Conservation (phyloP, 2,888 invertebrate species). For the Chrysopilus asiliformis region DNA sequence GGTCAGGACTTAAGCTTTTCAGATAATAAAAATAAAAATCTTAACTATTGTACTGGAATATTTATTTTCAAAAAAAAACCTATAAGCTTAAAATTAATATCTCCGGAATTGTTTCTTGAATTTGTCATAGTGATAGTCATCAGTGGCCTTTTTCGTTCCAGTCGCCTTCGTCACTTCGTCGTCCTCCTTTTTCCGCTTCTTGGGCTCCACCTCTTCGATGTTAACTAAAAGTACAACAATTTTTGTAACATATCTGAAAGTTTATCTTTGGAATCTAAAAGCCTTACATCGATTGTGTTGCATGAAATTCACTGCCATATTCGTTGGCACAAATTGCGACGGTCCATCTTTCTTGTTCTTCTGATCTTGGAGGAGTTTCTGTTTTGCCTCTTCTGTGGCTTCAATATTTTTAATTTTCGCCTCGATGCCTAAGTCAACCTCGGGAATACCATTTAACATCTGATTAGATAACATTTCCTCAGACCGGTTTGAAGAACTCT, state of each 20-base stretch:
- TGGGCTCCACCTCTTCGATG: conserved; percentile 55
- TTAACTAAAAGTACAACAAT: conserved; percentile 50
- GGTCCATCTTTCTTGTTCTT: conserved; percentile 86
- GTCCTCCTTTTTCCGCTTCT: conserved; percentile 37
- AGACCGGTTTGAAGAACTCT: conserved; percentile 74
- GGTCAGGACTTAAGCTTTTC: too few species aligned
- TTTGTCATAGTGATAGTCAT: conserved; percentile 93
- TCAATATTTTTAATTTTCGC: conserved; percentile 98
- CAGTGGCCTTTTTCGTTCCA: conserved; percentile 84
- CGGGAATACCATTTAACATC: conserved; percentile 98
- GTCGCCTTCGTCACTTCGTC: conserved; percentile 42
- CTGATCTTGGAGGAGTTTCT: conserved; percentile 76
- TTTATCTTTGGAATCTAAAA: background rate
- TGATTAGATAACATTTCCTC: conserved; percentile 99
- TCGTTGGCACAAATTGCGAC: conserved; percentile 91
- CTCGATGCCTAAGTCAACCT: conserved; percentile 98
- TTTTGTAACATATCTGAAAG: background rate
- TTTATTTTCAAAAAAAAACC: background rate
- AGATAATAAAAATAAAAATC: too few species aligned
- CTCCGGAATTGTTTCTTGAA: conserved; percentile 91
- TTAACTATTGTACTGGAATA: too few species aligned
- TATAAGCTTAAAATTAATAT: conserved; percentile 40
- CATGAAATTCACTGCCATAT: conserved; percentile 97
- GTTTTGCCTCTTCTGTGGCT: conserved; percentile 96
- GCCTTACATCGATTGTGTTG: conserved; percentile 86